Base-by-base conservation (phyloP, 2,888 invertebrate genomes). In the Nomada fucata region DNA sequence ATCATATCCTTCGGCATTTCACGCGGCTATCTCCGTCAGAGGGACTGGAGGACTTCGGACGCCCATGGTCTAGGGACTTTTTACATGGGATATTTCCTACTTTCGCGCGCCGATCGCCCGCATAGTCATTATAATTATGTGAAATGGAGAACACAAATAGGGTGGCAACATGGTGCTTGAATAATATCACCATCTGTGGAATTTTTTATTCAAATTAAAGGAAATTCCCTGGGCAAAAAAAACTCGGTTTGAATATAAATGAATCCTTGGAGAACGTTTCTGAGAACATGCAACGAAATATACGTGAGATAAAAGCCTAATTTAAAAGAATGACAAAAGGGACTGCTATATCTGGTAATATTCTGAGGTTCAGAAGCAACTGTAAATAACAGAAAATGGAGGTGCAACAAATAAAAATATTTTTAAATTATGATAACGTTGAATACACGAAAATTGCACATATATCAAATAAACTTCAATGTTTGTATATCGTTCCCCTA, bases 1-100 rank as follows among this genome's bases (percentile, higher is more conserved):
- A 79, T 80, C 50, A 57, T 68, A 67, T 60, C 70, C 29, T 15
- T 29, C 11, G 20, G 42, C 55, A n/a, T 61, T 55, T 78, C 29
- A 47, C 65, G 20, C 55, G 57, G n/a, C n/a, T 20, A 18, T 10
- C 11, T 18, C 10, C 26, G n/a, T 15, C n/a, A 7, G 9, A 29
- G 36, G 0, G 47, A 47, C 47, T 15, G 47, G 47, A 3, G n/a
- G n/a, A 44, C 10, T 11, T 42, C 10, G 42, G 36, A 26, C 13
- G 20, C 5, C 13, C 13, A 29, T 4, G 0, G 26, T 53, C 36
- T 67, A 60, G 44, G n/a, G 55, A 55, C 23, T 20, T 61, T 67
- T 53, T 11, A 3, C 44, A 1, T 1, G 26, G 1, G 1, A 13
- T 0, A 9, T 10, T 5, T 2, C 36, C 36, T 3, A 57, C 11